A percentile compares a stretch with the other conserved stretches of the same genome.
These are phyloP conservation scores for Drosophila mercatorum DNA, from an alignment of 2,888 invertebrate species.

Conservation along the genomic window DNA sequence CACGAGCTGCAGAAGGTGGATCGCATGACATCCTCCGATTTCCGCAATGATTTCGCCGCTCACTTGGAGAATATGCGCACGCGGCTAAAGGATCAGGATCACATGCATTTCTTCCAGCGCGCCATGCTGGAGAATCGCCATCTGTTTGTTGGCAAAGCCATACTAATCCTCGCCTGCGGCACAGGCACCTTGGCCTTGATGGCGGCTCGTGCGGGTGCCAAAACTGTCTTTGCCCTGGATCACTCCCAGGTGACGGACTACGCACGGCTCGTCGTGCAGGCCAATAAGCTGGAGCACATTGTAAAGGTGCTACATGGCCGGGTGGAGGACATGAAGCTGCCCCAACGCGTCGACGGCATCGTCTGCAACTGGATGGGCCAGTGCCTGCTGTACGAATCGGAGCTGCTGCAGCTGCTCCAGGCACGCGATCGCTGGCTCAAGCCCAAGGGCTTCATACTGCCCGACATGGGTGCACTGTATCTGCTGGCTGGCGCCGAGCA, in stretches of 20 bases:
- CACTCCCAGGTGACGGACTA: constrained; percentile 74
- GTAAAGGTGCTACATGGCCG: constrained; percentile 74
- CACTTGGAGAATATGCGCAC: constrained; percentile 65
- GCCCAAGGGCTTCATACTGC: constrained; percentile 95
- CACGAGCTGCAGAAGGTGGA: constrained; percentile 56
- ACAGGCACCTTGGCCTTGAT: constrained; percentile 75
- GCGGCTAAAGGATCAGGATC: constrained; percentile 54
- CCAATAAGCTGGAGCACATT: constrained; percentile 58
- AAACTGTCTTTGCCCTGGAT: constrained; percentile 77
- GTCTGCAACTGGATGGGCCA: constrained; percentile 91
- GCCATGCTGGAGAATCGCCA: constrained; percentile 75
- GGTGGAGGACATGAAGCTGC: constrained; percentile 66
- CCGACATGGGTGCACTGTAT: constrained; percentile 95
- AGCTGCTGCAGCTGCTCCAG: constrained; percentile 97
- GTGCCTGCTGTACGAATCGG: constrained; percentile 97
- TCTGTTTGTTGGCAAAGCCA: constrained; percentile 68
- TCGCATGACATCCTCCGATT: constrained; percentile 78
- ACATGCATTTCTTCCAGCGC: constrained; percentile 63
- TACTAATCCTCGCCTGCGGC: constrained; percentile 77
- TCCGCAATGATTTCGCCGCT: constrained; percentile 69
- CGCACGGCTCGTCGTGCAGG: constrained; percentile 67
- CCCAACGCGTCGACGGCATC: constrained; percentile 91
- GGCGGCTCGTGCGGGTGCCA: constrained; percentile 77
- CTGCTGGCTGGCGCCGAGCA: constrained; percentile 95
- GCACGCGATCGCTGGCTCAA: constrained; percentile 98